Percentiles rank a stretch among this genome's conserved stretches.
These are phyloP conservation scores for Drosophila monieri DNA, from an alignment of 2,888 invertebrate genomes.

Conservation along the genomic window DNA sequence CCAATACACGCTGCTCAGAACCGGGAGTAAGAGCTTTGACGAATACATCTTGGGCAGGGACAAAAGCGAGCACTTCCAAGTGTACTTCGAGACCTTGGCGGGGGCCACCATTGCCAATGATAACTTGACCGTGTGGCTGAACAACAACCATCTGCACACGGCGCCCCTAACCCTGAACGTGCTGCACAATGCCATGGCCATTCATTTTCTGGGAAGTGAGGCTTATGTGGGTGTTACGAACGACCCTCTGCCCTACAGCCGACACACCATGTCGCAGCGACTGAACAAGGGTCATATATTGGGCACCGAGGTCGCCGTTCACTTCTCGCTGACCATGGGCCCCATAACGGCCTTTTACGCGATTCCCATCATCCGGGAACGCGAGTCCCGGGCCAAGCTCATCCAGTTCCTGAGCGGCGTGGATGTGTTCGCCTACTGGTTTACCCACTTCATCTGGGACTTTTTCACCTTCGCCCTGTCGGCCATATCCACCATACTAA, in stretches of 20 bases:
- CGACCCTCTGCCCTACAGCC: constrained; percentile 87
- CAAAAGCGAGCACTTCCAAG: not conserved
- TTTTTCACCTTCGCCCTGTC: constrained; percentile 87
- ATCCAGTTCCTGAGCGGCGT: constrained; percentile 90
- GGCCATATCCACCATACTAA: constrained; percentile 86
- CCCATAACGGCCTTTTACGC: constrained; percentile 87
- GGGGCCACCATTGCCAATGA: constrained; percentile 84
- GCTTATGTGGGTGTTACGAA: constrained; percentile 85
- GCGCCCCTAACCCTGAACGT: constrained; percentile 87
- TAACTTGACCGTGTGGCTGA: constrained; percentile 88
- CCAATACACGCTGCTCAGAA: constrained; percentile 1
- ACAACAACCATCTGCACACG: constrained; percentile 90
- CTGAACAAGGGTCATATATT: constrained; percentile 60
- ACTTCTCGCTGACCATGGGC: constrained; percentile 89
- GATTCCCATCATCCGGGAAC: constrained; percentile 87
- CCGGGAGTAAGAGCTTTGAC: constrained; percentile 13
- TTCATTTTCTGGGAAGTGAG: constrained; percentile 49
- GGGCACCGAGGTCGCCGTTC: constrained; percentile 87
- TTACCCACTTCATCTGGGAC: constrained; percentile 86
- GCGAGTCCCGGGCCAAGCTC: constrained; percentile 88
- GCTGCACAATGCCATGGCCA: constrained; percentile 86
- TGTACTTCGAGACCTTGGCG: constrained; percentile 84
- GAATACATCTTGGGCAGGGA: constrained; percentile 49
- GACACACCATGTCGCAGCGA: constrained; percentile 84
- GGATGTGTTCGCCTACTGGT: constrained; percentile 88